Evolutionary conservation across 1,140 invertebrate species (phyloP), one percentile per base, ranked within the genome.

Genomic region (Campoletis sonorensis): DNA sequence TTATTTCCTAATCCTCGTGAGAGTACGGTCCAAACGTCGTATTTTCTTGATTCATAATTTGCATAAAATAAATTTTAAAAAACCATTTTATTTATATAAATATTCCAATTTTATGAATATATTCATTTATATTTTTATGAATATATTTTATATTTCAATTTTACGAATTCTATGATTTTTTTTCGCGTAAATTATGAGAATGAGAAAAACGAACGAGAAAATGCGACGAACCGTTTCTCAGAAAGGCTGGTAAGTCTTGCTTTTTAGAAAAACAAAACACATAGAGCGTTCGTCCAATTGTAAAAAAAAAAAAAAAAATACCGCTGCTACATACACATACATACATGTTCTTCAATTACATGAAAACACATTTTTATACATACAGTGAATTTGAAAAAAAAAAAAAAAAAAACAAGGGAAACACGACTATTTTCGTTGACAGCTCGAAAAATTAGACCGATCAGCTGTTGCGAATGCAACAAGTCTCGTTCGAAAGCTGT

Each of bases 201-300:
- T n/a, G n/a, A 67, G 30, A 27, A 58, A 58, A 21, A n/a, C 4
- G 68, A 72, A 76, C 40, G 68, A 80, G 79, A 78, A 83, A 87
- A 87, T 81, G 79, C 84, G 85, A 86, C 81, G 82, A 85, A 73
- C 84, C 79, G 45, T 81, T 83, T 81, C 73, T 77, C 77, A 82
- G 81, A 84, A 85, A 85, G 79, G 85, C 86, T 87, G 87, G 89
- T 90, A 91, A 91, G 88, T 90, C 86, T 87, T 82, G 89, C 91
- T 90, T 91, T 84, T 88, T 92, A 91, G 89, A 90, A 85, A 85
- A 87, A 91, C 88, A 90, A 85, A 85, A 87, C 83, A 87, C 84
- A 84, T 92, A 91, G 89, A 90, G 88, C 86, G 85, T 86, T 88
- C 81, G 84, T 83, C 84, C 45, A n/a, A n/a, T n/a, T n/a, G n/a